phyloP scores from a whole-genome alignment of 92 coral and sea anemone genomes.

The Chrysogorgia sp. region DNA sequence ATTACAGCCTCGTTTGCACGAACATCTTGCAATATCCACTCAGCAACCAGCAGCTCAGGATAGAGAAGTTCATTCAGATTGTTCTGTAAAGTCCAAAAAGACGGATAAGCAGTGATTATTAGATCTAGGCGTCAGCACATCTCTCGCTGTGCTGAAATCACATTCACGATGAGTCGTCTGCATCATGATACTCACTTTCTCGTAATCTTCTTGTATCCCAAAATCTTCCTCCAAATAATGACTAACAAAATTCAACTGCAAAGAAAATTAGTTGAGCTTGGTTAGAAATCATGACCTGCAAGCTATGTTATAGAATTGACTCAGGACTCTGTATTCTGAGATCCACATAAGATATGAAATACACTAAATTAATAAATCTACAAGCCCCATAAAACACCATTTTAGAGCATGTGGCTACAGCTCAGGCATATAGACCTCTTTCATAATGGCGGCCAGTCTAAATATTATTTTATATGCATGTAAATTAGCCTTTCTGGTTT shows the following conservation, averaged over 20 bases:
- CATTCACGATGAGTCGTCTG: no score
- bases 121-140: no score
- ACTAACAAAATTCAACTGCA: constrained; percentile 61
- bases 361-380: background rate
- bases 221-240: constrained; percentile 57
- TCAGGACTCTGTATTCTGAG: background rate
- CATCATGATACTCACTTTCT: constrained; percentile 35
- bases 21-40: constrained; percentile 62
- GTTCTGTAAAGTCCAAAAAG: constrained; percentile 41
- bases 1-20: constrained; percentile 72
- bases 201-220: constrained; percentile 43
- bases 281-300: no score
- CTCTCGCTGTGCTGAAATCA: no score
- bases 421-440: no score
- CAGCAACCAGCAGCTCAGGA: constrained; percentile 73
- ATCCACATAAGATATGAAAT: background rate
- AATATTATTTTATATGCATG: no score
- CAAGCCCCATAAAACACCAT: no score
- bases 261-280: background rate
- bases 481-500: no score
- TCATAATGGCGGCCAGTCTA: no score
- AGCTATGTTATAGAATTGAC: background rate
- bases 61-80: constrained; percentile 60
- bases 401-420: no score
- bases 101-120: no score